These are phyloP conservation scores for Troides aeacus DNA, from an alignment of 2,888 invertebrate genomes.

Conservation along the genomic window DNA sequence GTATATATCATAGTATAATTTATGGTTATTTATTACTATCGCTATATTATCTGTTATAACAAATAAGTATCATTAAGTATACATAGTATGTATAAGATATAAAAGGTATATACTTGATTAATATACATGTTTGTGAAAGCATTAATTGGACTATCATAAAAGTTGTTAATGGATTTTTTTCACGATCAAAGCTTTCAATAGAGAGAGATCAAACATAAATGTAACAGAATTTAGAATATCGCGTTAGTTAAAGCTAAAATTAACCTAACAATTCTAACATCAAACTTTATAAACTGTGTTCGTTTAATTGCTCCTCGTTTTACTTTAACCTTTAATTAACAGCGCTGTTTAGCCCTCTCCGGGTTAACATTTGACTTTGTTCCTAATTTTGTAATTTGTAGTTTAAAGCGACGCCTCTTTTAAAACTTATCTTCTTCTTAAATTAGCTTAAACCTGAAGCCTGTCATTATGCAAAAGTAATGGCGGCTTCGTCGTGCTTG, in stretches of 20 bases:
- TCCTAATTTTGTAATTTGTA: conserved; percentile 27
- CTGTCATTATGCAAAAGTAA: background rate
- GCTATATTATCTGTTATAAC: no score
- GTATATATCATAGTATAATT: no score
- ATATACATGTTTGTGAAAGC: no score
- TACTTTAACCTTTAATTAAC: conserved; percentile 27
- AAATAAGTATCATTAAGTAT: no score
- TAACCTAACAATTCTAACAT: conserved; percentile 5
- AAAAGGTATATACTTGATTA: no score
- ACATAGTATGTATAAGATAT: no score
- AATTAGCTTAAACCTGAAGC: conserved; percentile 4
- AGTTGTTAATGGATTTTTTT: no score
- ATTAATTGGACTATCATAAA: no score
- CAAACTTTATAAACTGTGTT: conserved; percentile 19
- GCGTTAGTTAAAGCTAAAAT: conserved; percentile 1
- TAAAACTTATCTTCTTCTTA: conserved; percentile 7
- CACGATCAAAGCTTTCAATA: no score
- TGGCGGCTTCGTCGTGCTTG: background rate
- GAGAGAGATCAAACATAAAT: no score
- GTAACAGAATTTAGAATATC: background rate
- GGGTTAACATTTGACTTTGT: conserved; percentile 28
- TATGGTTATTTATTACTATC: no score
- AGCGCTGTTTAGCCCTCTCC: conserved; percentile 16
- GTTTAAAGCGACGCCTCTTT: conserved; percentile 10
- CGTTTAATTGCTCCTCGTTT: conserved; percentile 24